Percentiles rank a stretch among this genome's conserved stretches.
These are phyloP conservation scores for Sitta carolinensis DNA, from an alignment of 2,797 vertebrate species.

Conservation along the genomic window DNA sequence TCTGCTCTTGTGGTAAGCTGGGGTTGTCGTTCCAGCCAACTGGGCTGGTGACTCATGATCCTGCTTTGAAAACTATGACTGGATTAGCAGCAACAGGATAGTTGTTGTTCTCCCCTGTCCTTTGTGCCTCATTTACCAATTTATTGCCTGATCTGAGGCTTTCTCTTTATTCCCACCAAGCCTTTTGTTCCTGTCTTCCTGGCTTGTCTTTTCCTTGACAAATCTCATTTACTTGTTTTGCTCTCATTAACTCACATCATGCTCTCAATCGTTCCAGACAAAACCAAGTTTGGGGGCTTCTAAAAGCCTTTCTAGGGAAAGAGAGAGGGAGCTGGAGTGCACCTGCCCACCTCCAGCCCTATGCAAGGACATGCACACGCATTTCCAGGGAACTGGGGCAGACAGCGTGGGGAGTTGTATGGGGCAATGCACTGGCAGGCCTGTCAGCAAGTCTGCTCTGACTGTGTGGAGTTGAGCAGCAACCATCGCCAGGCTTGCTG, in stretches of 20 bases:
- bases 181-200: neutral
- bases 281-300: neutral
- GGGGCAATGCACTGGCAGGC: neutral
- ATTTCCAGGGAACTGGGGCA: neutral
- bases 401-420: accelerated
- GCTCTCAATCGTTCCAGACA: neutral
- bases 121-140: neutral
- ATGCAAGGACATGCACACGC: accelerated
- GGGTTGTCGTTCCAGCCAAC: neutral
- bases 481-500: neutral
- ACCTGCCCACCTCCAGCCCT: neutral
- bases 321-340: neutral
- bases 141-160: neutral
- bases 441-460: neutral
- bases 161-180: neutral
- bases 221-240: neutral
- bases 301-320: neutral
- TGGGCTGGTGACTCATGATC: neutral
- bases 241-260: neutral
- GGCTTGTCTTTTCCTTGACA: neutral
- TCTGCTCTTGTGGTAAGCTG: neutral
- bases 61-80: neutral
- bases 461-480: neutral
- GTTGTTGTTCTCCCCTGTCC: neutral
- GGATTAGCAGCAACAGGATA: neutral